These are phyloP conservation scores for Pangasius mekongensis DNA, from an alignment of 2,797 vertebrate genomes.

Conservation along the genomic window DNA sequence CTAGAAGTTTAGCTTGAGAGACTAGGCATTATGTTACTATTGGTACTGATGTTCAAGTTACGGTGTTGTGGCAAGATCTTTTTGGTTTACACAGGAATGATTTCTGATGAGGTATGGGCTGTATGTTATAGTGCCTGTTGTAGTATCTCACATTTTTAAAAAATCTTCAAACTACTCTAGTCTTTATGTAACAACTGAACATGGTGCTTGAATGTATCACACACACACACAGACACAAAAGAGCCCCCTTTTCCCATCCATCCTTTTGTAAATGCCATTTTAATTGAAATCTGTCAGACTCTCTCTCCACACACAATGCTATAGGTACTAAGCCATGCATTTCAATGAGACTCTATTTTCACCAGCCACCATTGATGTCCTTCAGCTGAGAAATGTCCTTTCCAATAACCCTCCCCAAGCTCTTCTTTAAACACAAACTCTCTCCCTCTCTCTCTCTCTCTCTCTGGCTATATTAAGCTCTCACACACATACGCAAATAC, in stretches of 20 bases:
- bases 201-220: not conserved
- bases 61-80: not conserved
- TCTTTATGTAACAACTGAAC: slow-evolving; percentile 17
- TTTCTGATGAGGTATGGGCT: not conserved
- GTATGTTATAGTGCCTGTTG: not conserved
- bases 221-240: slow-evolving; percentile 34
- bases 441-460: slow-evolving; percentile 39
- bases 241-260: slow-evolving; percentile 48
- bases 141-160: not conserved
- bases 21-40: not conserved
- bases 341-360: slow-evolving; percentile 81
- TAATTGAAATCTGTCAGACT: slow-evolving; percentile 81
- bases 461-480: slow-evolving; percentile 25
- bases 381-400: slow-evolving; percentile 70
- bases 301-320: slow-evolving; percentile 67
- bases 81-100: not conserved
- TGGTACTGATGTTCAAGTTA: not conserved
- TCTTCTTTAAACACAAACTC: slow-evolving; percentile 72
- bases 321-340: slow-evolving; percentile 85
- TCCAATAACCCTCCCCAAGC: slow-evolving; percentile 72
- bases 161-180: not conserved
- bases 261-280: slow-evolving; percentile 79
- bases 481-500: slow-evolving; percentile 13
- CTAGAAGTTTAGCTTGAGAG: not conserved
- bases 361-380: slow-evolving; percentile 69